Percentiles rank a stretch among this genome's conserved stretches.
Conservation (phyloP, 1,140 invertebrate genomes). For the Neotoxoptera formosana region DNA sequence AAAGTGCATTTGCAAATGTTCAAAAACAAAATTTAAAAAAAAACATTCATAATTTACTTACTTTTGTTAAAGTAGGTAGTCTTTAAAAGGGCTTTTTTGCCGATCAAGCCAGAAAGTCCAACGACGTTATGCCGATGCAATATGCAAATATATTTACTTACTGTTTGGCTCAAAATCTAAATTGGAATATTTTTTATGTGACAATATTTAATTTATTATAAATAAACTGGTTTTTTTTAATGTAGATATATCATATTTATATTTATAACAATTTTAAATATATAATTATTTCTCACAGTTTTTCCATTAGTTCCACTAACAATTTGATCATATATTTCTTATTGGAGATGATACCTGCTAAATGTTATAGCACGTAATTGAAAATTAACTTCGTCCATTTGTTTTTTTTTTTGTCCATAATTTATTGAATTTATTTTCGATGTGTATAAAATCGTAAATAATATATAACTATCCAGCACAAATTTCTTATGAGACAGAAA, state of each 20-base stretch:
- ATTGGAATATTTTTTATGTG: background rate
- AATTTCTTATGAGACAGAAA: background rate
- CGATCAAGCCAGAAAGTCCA: too few species aligned
- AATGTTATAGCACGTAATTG: too few species aligned
- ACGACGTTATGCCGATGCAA: too few species aligned
- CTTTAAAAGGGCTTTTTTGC: too few species aligned
- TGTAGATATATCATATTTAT: background rate
- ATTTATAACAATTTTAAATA: background rate
- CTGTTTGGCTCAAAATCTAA: background rate
- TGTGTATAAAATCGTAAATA: background rate
- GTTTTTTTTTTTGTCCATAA: background rate
- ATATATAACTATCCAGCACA: background rate
- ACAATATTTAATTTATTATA: background rate
- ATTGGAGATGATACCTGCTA: too few species aligned
- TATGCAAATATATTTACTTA: too few species aligned
- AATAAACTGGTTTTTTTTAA: background rate
- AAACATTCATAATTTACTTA: background rate
- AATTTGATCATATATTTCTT: too few species aligned
- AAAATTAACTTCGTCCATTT: background rate
- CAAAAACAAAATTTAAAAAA: background rate
- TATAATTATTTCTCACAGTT: background rate
- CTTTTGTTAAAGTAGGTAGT: too few species aligned
- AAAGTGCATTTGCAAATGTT: background rate
- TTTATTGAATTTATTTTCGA: background rate
- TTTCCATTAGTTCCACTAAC: background rate